Percentiles rank a stretch among this genome's conserved stretches.
Conservation (phyloP, 2,888 invertebrate species). For the Cheilosia pagana region DNA sequence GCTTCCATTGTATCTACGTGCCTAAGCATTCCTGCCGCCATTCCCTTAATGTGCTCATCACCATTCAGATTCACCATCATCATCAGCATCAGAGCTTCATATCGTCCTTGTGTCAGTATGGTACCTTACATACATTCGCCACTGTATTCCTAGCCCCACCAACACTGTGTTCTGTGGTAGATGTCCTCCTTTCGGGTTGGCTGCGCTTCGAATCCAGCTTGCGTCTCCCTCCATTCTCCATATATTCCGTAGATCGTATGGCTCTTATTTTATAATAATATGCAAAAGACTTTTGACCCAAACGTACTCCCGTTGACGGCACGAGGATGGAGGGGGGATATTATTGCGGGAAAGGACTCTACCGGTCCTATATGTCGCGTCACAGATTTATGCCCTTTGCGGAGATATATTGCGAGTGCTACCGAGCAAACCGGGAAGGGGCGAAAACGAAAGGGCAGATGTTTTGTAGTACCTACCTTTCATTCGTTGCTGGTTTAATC, state of each 20-base stretch:
- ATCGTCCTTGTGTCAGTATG: not conserved
- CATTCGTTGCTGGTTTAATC: slow-evolving; percentile 42
- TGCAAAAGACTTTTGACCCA: slow-evolving; percentile 71
- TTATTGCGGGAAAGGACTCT: slow-evolving; percentile 37
- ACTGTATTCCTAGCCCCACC: not conserved
- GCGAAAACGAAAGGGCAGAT: slow-evolving; percentile 8
- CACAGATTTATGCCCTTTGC: slow-evolving; percentile 66
- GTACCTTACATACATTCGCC: not conserved
- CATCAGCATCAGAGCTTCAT: slow-evolving; percentile 37
- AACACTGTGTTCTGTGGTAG: not conserved
- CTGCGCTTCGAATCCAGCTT: slow-evolving; percentile 25
- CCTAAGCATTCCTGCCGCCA: slow-evolving; percentile 65
- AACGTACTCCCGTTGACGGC: slow-evolving; percentile 32
- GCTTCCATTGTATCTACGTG: slow-evolving; percentile 73
- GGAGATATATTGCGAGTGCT: slow-evolving; percentile 53
- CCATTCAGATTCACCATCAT: slow-evolving; percentile 58
- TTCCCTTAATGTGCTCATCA: slow-evolving; percentile 73
- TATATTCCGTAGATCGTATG: not conserved
- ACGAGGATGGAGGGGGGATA: slow-evolving; percentile 4
- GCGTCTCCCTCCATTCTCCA: not conserved
- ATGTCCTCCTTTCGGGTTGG: slow-evolving; percentile 60
- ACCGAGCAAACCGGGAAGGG: slow-evolving; percentile 15
- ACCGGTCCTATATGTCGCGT: slow-evolving; percentile 19
- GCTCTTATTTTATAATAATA: slow-evolving; percentile 63
- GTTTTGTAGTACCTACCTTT: slow-evolving; percentile 16